Evolutionary conservation across 2,888 invertebrate species (phyloP), one percentile per base, ranked within the genome.

Genomic region (Campopleginae sp.): DNA sequence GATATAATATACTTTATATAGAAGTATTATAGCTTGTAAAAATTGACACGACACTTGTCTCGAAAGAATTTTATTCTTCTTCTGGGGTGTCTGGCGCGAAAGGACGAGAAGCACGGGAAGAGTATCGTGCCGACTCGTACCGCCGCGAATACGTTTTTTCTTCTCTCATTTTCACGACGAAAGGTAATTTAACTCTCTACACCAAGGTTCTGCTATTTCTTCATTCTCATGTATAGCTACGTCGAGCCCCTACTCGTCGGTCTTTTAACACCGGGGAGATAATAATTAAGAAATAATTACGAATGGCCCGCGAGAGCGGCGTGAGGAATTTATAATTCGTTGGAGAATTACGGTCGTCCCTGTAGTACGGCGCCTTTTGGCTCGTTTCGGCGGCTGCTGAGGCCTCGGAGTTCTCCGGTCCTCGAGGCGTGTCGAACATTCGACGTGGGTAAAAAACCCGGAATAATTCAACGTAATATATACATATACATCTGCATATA

Each of bases 281-380:
- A 85, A 85, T 85, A 85, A 85, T 85, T 85, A 85, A 85, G 85
- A 85, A 85, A 85, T 82, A 85, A 85, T 85, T 85, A 85, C 82
- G 82, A 85, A 85, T 79, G 70, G 82, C 78, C 70, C 85, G 63
- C 78, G 63, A 75, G 85, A 81, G 81, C 78, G 75, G 78, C 78
- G 85, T 79, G 82, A 82, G 85, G 82, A 85, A 85, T 85, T 82
- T 82, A 85, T 85, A 85, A 85, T 85, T 82, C 85, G 54, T 82
- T 54, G 70, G 70, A 75, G 82, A 82, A 85, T 79, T 78, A 82
- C 81, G 75, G 44, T 68, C 68, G 68, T 27, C 46, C 54, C 27
- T 42, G 33, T 76, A 54, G 80, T 63, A 58, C 70, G 80, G 80
- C 84, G 84, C 80, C 83, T 72, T 38, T 61, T 54, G 51, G 58